These are phyloP conservation scores for Pandemis cinnamomeana DNA, from an alignment of 2,888 invertebrate genomes.

Conservation along the genomic window DNA sequence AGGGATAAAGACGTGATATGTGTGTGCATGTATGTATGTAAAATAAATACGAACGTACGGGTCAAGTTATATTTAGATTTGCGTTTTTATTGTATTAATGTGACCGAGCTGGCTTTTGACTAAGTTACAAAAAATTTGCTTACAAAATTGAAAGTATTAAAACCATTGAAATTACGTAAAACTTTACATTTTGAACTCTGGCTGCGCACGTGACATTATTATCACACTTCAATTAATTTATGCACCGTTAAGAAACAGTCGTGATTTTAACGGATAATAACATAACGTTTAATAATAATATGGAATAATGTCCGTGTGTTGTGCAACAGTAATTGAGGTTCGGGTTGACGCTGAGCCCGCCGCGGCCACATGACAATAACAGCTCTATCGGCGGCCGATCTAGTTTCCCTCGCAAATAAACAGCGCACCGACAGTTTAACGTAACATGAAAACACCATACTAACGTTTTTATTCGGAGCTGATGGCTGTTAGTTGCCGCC, in stretches of 20 bases:
- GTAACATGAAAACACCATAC: too few species aligned
- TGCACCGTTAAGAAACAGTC: background rate
- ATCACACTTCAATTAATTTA: slow-evolving; percentile 10
- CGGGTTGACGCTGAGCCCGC: slow-evolving; percentile 6
- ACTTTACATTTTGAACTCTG: background rate
- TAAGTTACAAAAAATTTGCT: background rate
- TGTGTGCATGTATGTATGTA: too few species aligned
- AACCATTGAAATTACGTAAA: background rate
- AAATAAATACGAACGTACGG: too few species aligned
- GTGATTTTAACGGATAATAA: slow-evolving; percentile 15
- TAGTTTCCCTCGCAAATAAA: background rate
- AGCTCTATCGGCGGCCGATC: background rate
- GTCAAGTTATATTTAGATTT: background rate
- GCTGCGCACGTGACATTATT: background rate
- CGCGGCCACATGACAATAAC: background rate
- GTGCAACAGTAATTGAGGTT: slow-evolving; percentile 11
- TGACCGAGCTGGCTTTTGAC: background rate
- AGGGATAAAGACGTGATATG: too few species aligned
- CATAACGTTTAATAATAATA: background rate
- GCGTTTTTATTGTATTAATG: background rate
- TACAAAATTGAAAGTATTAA: too few species aligned
- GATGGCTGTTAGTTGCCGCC: too few species aligned
- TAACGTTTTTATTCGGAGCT: too few species aligned
- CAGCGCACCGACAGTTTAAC: background rate
- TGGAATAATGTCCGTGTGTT: slow-evolving; percentile 19